Base-by-base conservation (phyloP, 2,113 vertebrate species). In the Gadus chalcogrammus region DNA sequence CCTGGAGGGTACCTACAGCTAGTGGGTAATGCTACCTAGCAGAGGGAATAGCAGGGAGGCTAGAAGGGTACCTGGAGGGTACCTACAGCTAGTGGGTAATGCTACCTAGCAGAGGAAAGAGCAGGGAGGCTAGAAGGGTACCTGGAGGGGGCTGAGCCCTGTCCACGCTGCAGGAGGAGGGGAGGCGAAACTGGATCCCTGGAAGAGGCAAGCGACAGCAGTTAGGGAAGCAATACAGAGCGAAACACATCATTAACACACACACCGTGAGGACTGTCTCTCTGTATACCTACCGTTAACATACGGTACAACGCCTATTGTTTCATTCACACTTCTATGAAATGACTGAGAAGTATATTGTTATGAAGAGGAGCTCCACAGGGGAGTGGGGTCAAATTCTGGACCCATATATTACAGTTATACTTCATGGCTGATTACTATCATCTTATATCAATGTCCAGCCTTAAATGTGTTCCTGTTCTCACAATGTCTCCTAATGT, bases 181-280 rank as follows among this genome's bases (percentile, higher is more conserved):
- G 92, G 79, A 93, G 90, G 81, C 92, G 92, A 85, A 93, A 93
- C 88, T 93, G 92, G 91, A 93, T 93, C 85, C 92, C 92, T 93
- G 87, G 65, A 89, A 91, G 79, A 74, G 88, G 82, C 71, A 90
- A 85, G 84, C 70, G 52, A 60, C 70, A 73, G 1, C 63, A 67
- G 82, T 92, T 88, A 92, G 74, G 72, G 66, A 65, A 22, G 8
- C 56, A 64, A 15, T 56, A 8, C 42, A 17, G 7, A 13, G 31
- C 4, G 31, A 35, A 35, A 35, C 12, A 9, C 12, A 9, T 9
- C 42, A 48, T 48, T 48, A 12, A 48, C 35, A 27, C 35, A 58
- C 55, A 58, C 15, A 58, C 0, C 55, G n/a, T 79, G 52, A 38
- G 9, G 48, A 70, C 64, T 28, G 16, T 27, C 58, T 55, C 24